A percentile compares a stretch with the other conserved stretches of the same genome.
Evolutionary conservation across 2,888 invertebrate species (phyloP).

Genomic region (Brachylomia viminalis): DNA sequence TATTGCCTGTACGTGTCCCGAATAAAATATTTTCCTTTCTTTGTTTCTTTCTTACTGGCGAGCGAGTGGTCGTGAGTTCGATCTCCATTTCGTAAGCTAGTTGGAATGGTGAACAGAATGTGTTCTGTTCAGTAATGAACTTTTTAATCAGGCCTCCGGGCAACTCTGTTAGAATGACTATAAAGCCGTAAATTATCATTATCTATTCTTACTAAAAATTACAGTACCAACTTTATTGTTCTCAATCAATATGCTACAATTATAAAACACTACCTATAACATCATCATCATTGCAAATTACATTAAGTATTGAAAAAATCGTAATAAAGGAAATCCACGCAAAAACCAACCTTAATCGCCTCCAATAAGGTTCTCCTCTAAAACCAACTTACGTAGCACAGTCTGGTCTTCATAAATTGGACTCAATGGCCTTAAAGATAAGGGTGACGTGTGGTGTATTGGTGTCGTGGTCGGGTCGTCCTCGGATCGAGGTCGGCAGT

Average conservation of each 20-base stretch:
- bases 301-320: constrained; percentile 6
- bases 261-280: constrained; percentile 23
- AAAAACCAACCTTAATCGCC: constrained; percentile 28
- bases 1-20: too few species aligned
- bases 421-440: constrained; percentile 36
- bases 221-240: neutral
- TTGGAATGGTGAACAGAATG: too few species aligned
- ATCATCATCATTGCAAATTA: constrained; percentile 40
- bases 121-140: too few species aligned
- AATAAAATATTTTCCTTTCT: too few species aligned
- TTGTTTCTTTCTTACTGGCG: too few species aligned
- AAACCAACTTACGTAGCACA: constrained; percentile 5
- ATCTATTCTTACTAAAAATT: too few species aligned
- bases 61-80: too few species aligned
- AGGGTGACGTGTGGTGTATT: constrained; percentile 41
- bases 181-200: too few species aligned
- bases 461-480: constrained; percentile 47
- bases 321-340: neutral
- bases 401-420: constrained; percentile 24
- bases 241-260: constrained; percentile 8
- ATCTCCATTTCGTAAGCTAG: too few species aligned
- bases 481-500: constrained; percentile 62
- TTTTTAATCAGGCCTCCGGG: too few species aligned
- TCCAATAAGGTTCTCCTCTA: constrained; percentile 3
- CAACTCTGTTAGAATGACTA: too few species aligned